These are phyloP conservation scores for Copidosoma floridanum DNA, from an alignment of 1,140 invertebrate genomes.

Conservation along the genomic window DNA sequence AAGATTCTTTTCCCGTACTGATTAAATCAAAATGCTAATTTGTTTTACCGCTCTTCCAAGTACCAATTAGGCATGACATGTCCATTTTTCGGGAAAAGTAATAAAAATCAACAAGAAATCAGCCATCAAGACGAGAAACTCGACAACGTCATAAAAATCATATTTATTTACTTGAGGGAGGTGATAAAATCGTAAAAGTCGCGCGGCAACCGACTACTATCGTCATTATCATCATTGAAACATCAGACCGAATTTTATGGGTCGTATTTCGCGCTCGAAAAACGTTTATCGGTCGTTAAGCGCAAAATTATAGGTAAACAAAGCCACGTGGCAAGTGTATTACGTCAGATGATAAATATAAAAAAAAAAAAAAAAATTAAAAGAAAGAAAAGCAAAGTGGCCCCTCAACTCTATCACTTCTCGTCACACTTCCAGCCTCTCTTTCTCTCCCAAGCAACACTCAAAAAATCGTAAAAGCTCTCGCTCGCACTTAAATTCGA, in stretches of 20 bases:
- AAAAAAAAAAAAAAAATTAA: no score
- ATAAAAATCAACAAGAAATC: no score
- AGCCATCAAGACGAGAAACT: background rate
- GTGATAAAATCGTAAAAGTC: background rate
- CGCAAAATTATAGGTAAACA: constrained; percentile 20
- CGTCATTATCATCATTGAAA: constrained; percentile 11
- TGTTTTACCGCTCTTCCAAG: background rate
- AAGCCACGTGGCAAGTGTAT: no score
- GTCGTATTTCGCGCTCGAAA: background rate
- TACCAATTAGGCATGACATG: background rate
- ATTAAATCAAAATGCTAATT: no score
- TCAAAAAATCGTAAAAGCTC: constrained; percentile 26
- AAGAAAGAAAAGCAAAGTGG: no score
- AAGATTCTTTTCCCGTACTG: no score
- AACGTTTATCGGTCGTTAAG: constrained; percentile 13
- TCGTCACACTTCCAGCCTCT: background rate
- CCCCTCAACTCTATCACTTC: no score
- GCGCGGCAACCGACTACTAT: no score
- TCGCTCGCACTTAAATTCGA: constrained; percentile 6
- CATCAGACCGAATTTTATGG: constrained; percentile 12
- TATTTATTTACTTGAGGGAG: constrained; percentile 3
- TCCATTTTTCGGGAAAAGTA: no score
- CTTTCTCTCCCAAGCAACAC: background rate
- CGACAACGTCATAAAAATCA: background rate
- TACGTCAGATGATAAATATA: no score